Conservation (phyloP, 2,888 invertebrate species). For the Chaetogeoica ovagalla region DNA sequence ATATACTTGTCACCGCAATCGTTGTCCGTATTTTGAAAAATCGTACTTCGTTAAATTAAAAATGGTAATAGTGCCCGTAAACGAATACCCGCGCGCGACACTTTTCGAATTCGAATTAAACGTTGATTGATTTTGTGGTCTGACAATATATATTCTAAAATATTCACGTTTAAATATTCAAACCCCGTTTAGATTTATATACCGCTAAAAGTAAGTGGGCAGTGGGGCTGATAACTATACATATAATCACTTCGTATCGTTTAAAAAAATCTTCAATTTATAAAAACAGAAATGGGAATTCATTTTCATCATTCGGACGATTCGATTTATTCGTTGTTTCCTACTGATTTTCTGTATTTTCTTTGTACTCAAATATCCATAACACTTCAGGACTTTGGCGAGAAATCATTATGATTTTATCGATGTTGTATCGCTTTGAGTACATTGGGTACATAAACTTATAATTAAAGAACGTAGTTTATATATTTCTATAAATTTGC, state of each 20-base stretch:
- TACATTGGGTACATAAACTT: too few species aligned
- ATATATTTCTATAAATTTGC: too few species aligned
- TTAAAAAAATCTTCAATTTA: neutral
- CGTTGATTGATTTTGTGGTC: slow-evolving; percentile 31
- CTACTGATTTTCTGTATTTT: too few species aligned
- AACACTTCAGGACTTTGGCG: neutral
- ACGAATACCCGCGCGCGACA: neutral
- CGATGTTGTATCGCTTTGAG: too few species aligned
- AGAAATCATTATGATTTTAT: neutral
- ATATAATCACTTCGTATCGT: neutral
- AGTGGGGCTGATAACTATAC: neutral
- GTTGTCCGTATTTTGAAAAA: slow-evolving; percentile 22
- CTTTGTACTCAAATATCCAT: neutral
- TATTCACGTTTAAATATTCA: neutral
- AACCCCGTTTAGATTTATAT: neutral
- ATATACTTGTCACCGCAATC: slow-evolving; percentile 20
- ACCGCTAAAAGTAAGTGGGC: neutral
- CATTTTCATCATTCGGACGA: neutral
- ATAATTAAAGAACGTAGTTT: too few species aligned
- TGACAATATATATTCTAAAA: slow-evolving; percentile 8
- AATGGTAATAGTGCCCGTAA: neutral
- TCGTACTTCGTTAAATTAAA: slow-evolving; percentile 23
- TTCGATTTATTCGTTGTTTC: neutral
- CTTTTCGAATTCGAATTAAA: neutral
- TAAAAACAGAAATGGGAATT: neutral